Percentiles rank a stretch among this genome's conserved stretches.
Conservation (phyloP, 1,140 invertebrate genomes). For the Aphaenogaster ashmeadi region DNA sequence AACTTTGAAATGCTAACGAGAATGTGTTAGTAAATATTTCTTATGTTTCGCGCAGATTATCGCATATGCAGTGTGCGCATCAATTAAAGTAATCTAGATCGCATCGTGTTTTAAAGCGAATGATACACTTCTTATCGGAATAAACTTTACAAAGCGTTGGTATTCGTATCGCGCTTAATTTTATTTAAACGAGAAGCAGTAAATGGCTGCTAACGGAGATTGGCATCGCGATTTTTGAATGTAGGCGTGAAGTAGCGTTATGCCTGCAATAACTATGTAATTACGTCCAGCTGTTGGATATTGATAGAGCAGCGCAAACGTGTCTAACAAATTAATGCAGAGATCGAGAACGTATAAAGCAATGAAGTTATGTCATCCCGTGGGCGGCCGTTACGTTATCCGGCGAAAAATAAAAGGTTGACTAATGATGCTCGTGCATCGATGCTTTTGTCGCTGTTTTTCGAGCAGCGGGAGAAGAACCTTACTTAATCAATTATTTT, state of each 20-base stretch:
- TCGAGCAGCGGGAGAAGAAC: neutral
- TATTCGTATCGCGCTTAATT: constrained; percentile 11
- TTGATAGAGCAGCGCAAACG: constrained; percentile 3
- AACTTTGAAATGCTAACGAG: constrained; percentile 49
- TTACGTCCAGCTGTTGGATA: constrained; percentile 41
- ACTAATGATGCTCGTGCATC: constrained; percentile 27
- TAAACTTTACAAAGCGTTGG: constrained; percentile 21
- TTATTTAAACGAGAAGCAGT: constrained; percentile 23
- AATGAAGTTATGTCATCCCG: constrained; percentile 51
- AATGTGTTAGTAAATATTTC: constrained; percentile 23
- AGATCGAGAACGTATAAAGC: constrained; percentile 33
- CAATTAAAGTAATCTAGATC: constrained; percentile 56
- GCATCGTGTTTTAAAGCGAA: neutral
- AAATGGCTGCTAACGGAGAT: constrained; percentile 31
- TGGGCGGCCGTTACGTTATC: constrained; percentile 59
- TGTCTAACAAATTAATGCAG: constrained; percentile 42
- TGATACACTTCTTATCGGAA: neutral
- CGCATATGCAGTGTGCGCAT: neutral
- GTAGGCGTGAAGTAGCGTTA: constrained; percentile 52
- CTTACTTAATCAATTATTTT: constrained; percentile 25
- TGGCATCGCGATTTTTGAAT: constrained; percentile 22
- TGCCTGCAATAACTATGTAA: constrained; percentile 15
- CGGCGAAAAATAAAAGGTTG: constrained; percentile 52
- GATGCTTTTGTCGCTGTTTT: neutral
- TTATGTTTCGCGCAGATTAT: neutral